Percentiles rank a stretch among this genome's conserved stretches.
These are phyloP conservation scores for Pygoscelis antarcticus DNA, from an alignment of 2,113 vertebrate genomes.

Conservation along the genomic window DNA sequence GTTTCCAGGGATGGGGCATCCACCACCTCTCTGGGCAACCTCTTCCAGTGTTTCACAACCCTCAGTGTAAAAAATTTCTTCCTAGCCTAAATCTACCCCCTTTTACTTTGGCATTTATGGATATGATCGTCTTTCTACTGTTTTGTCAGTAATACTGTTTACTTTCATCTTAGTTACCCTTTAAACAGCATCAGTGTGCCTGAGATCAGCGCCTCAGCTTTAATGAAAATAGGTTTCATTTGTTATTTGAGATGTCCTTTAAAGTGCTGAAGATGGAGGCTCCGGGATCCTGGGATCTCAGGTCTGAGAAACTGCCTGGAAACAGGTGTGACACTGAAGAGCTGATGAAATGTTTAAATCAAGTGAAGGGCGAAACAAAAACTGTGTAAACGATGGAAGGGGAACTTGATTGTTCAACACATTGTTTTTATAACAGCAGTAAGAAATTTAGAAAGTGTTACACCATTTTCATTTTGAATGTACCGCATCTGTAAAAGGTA, in stretches of 20 bases:
- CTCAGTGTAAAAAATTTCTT: no score
- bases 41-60: no score
- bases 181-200: background rate
- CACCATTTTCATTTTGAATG: slow-evolving; percentile 5
- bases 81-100: no score
- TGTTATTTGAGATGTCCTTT: background rate
- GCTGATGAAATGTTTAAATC: background rate
- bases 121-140: background rate
- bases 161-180: background rate
- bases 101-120: background rate
- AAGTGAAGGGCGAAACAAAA: background rate
- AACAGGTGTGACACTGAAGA: background rate
- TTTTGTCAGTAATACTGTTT: background rate
- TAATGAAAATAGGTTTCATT: background rate
- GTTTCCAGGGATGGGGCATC: no score
- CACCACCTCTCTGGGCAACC: no score
- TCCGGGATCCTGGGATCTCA: background rate
- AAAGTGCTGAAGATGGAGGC: background rate
- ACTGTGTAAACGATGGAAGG: background rate
- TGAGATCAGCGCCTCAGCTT: background rate
- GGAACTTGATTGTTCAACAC: background rate
- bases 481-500: slow-evolving; percentile 39
- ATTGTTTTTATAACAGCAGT: background rate
- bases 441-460: background rate
- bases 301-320: background rate